Conservation (phyloP, 2,113 vertebrate genomes). For the Leptocoma aspasia region DNA sequence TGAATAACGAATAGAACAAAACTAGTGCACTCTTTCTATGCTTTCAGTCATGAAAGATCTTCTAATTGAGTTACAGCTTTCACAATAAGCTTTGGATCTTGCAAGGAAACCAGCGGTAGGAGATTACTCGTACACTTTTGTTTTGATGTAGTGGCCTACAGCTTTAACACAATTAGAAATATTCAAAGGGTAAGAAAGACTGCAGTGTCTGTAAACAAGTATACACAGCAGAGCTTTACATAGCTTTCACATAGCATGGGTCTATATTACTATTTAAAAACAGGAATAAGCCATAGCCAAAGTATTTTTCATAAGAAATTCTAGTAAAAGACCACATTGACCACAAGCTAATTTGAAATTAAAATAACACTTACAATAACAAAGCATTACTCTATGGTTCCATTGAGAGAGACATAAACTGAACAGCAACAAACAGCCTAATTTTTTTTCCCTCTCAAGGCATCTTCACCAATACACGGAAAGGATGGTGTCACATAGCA, state of each 20-base stretch:
- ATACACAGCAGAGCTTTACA: neutral
- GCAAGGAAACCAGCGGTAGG: neutral
- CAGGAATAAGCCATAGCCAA: neutral
- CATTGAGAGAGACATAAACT: neutral
- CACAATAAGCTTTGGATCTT: neutral
- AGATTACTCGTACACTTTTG: neutral
- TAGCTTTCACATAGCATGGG: neutral
- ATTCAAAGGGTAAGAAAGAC: neutral
- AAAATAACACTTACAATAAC: neutral
- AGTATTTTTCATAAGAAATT: neutral
- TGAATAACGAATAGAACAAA: neutral
- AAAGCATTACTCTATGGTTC: neutral
- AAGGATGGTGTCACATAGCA: neutral
- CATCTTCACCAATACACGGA: rapidly evolving
- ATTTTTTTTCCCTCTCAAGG: neutral
- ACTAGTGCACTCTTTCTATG: neutral
- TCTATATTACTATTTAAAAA: neutral
- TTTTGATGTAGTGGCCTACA: neutral
- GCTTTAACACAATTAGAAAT: neutral
- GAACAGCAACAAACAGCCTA: neutral
- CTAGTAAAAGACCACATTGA: neutral
- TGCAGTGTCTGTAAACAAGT: neutral
- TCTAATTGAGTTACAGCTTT: neutral
- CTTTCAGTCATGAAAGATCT: neutral
- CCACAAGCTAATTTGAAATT: neutral